Conservation (phyloP, 2,888 invertebrate species). For the Hyles lineata region DNA sequence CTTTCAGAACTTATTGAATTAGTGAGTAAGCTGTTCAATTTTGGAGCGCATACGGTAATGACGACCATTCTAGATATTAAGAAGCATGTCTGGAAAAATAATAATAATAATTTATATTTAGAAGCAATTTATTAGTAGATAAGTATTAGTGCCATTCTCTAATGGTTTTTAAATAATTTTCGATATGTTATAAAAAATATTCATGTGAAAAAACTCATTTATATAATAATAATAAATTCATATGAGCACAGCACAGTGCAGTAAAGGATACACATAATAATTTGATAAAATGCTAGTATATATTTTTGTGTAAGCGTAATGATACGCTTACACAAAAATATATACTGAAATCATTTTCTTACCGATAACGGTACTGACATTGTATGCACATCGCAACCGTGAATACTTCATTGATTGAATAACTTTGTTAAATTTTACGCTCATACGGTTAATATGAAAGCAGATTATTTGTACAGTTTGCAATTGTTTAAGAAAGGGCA, state of each 20-base stretch:
- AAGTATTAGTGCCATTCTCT: no score
- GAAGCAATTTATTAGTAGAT: background rate
- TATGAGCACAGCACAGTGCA: no score
- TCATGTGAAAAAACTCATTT: no score
- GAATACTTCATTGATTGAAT: background rate
- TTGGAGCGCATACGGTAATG: slow-evolving; percentile 54
- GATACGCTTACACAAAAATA: no score
- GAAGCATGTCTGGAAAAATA: slow-evolving; percentile 48
- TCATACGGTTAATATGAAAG: background rate
- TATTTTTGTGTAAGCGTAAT: no score
- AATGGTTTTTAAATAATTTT: no score
- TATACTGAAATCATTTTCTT: no score
- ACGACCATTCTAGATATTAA: slow-evolving; percentile 41
- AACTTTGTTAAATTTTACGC: slow-evolving; percentile 2
- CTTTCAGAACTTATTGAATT: slow-evolving; percentile 54
- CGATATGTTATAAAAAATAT: no score
- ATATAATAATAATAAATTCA: no score
- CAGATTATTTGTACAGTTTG: background rate
- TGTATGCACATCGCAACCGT: slow-evolving; percentile 30
- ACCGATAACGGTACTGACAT: slow-evolving; percentile 57
- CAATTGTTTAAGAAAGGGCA: background rate
- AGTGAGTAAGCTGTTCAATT: slow-evolving; percentile 51
- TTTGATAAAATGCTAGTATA: no score
- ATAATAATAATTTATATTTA: slow-evolving; percentile 28
- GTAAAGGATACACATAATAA: no score